Evolutionary conservation across 2,888 invertebrate species (phyloP).

Genomic region (Leucoptera coffeella): DNA sequence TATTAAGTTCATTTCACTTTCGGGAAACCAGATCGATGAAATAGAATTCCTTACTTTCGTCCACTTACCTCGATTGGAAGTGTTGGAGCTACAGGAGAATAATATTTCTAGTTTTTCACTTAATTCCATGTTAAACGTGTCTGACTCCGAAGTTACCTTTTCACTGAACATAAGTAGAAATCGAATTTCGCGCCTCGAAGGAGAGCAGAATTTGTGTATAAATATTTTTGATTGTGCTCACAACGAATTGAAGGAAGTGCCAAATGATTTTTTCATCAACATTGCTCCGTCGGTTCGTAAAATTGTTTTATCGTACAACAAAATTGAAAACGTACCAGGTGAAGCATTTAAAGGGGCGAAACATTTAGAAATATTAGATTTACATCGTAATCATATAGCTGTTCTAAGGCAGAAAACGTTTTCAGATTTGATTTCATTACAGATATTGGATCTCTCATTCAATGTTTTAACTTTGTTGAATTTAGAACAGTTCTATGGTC

Average conservation of each 20-base stretch:
- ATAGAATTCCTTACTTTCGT: constrained; percentile 70
- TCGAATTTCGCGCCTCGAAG: constrained; percentile 42
- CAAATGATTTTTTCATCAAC: constrained; percentile 58
- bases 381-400: constrained; percentile 69
- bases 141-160: constrained; percentile 59
- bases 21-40: constrained; percentile 70
- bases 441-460: constrained; percentile 71
- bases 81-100: constrained; percentile 77
- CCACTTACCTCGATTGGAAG: constrained; percentile 68
- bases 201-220: constrained; percentile 51
- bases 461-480: constrained; percentile 73
- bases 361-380: constrained; percentile 65
- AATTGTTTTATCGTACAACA: constrained; percentile 69
- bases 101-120: constrained; percentile 63
- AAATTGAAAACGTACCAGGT: constrained; percentile 61
- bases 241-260: constrained; percentile 61
- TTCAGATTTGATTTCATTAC: constrained; percentile 65
- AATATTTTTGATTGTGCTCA: constrained; percentile 66
- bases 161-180: constrained; percentile 74
- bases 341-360: constrained; percentile 69
- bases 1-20: constrained; percentile 75
- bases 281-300: constrained; percentile 60
- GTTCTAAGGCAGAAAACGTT: constrained; percentile 70
- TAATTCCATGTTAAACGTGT: constrained; percentile 62
- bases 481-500: constrained; percentile 72